These are phyloP conservation scores for Gulo gulo DNA, from an alignment of 2,113 vertebrate species.

Conservation along the genomic window DNA sequence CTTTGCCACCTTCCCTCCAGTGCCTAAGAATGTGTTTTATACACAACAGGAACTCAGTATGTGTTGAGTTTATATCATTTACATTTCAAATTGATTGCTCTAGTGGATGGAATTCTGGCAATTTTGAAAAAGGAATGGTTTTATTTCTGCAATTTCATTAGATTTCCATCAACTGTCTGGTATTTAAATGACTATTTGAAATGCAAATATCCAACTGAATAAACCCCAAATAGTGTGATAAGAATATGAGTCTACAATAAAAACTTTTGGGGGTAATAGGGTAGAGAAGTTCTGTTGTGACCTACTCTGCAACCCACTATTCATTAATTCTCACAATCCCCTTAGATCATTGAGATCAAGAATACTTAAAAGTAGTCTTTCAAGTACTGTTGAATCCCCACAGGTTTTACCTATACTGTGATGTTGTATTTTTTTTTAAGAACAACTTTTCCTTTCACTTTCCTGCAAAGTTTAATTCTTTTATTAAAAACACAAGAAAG, in stretches of 20 bases:
- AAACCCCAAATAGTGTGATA: conserved; percentile 29
- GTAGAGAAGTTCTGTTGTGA: conserved; percentile 49
- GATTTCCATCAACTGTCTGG: conserved; percentile 48
- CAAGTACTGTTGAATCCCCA: conserved; percentile 70
- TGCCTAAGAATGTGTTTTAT: background rate
- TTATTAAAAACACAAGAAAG: conserved; percentile 70
- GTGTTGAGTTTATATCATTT: background rate
- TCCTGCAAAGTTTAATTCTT: conserved; percentile 69
- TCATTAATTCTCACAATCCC: conserved; percentile 73
- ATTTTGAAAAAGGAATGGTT: conserved; percentile 22
- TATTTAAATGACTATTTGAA: conserved; percentile 68
- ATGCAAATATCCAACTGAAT: conserved; percentile 64
- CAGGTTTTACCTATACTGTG: conserved; percentile 70
- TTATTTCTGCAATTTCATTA: conserved; percentile 48
- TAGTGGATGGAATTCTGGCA: background rate
- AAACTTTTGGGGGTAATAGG: conserved; percentile 61
- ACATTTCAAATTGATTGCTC: conserved; percentile 1
- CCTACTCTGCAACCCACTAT: conserved; percentile 61
- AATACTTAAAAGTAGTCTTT: conserved; percentile 76
- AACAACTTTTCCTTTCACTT: conserved; percentile 60
- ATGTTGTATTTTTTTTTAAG: conserved; percentile 72
- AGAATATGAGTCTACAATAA: conserved; percentile 31
- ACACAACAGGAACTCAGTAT: background rate
- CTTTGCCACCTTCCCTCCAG: background rate
- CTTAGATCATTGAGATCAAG: conserved; percentile 73